Evolutionary conservation across 2,113 vertebrate species (phyloP), one percentile per base, ranked within the genome.

Genomic region (Circaetus cinerascens): DNA sequence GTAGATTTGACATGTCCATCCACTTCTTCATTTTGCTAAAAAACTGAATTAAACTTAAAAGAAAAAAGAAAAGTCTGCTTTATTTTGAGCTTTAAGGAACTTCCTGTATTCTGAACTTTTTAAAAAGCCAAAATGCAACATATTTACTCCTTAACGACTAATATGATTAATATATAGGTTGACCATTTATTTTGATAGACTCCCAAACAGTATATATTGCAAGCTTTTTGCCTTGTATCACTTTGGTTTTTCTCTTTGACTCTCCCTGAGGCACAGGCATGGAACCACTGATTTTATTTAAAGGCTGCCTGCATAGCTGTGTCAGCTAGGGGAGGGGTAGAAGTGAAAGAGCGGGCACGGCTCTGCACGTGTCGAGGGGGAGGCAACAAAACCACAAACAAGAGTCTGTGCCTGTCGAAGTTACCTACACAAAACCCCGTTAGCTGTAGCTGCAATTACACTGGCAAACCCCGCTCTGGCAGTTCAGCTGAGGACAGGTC

Each of bases 1-100:
- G 96, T 19, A 99, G 98, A 89, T 99, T 99, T 46, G 99, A 99
- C 99, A 99, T 99, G 96, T 99, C 99, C 69, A 99, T 98, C 99
- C 99, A 99, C 72, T 99, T 99, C 98, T 99, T 99, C 99, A 99
- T 99, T 98, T 99, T 99, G 75, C 98, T 99, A 98, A 99, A 99
- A 98, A 99, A 99, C 98, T 99, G 99, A 97, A 99, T 99, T 95
- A 99, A 98, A 95, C 99, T 99, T 96, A 53, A 97, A 81, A 77
- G 36, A 38, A 68, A 72, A 62, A 60, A 83, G 15, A 26, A 51
- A 74, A 95, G 17, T 9, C 26, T 14, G 38, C 22, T 90, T 85
- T 71, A 76, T 30, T 66, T 73, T 68, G 55, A 77, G 75, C 45
- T 86, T 57, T 40, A 79, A 23, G n/a, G 56, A 46, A 23, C 11